Evolutionary conservation across 1,140 invertebrate species (phyloP), one percentile per base, ranked within the genome.

Genomic region (Anagrus nilaparvatae): DNA sequence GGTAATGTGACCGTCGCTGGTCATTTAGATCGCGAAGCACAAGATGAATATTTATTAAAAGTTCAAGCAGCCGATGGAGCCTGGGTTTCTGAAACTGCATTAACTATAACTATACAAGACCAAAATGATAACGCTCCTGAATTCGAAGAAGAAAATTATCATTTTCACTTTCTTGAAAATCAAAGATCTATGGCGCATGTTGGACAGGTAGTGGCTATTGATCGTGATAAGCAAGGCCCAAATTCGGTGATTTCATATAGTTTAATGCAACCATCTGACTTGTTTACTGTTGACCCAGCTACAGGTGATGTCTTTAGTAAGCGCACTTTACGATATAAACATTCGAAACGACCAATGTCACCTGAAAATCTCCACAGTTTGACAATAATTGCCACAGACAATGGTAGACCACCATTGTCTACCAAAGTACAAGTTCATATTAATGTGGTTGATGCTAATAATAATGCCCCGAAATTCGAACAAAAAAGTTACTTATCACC

Each of bases 161-260:
- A 80, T 53, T 93, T 94, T 55, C 87, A 93, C 58, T 86, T 96
- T 44, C 85, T 87, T 0, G 89, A 94, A 61, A 67, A 87, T 6
- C 84, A 90, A 59, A 71, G 76, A 35, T 73, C 77, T 32, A 76
- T 85, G 24, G 78, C 84, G 1, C 81, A 86, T 62, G 85, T 94
- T 14, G 90, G 91, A 4, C 86, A 89, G 69, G 87, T 96, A 0
- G 75, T 79, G 13, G 91, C 91, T 3, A 79, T 77, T 1, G 92
- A 96, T 67, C 71, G 79, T 47, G 92, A 96, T 56, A 93, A 95
- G 55, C 83, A 87, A 57, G 89, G 89, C 0, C 90, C 91, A 2
- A 97, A 98, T 64, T 93, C 92, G 2, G 79, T 89, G 0, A 84
- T 97, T 36, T 89, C 87, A 3, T 98, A 96, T 66, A 83, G 82